Evolutionary conservation across 2,888 invertebrate species (phyloP).

Genomic region (Dione vanillae): DNA sequence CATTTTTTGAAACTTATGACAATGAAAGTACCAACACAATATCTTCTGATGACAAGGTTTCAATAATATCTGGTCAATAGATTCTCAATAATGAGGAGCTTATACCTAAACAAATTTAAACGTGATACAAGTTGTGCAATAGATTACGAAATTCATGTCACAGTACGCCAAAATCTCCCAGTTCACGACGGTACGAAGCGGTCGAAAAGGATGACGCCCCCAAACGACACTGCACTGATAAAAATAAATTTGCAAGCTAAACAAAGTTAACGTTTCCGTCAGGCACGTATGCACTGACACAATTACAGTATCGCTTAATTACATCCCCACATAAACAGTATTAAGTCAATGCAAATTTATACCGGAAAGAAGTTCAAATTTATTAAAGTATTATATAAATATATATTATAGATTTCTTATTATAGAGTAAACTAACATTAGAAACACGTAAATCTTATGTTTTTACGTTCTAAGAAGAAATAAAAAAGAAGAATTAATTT

Average conservation of each 20-base stretch:
- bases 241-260: constrained; percentile 81
- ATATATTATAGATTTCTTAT: too few relatives aligned
- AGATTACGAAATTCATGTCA: constrained; percentile 70
- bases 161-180: constrained; percentile 66
- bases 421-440: too few relatives aligned
- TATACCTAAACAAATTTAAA: constrained; percentile 13
- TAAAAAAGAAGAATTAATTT: too few relatives aligned
- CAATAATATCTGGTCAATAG: not conserved
- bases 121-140: constrained; percentile 49
- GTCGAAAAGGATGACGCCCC: constrained; percentile 74
- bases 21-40: not conserved
- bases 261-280: constrained; percentile 80
- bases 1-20: not conserved
- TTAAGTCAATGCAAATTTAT: not conserved
- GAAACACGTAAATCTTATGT: too few relatives aligned
- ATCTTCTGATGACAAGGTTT: not conserved
- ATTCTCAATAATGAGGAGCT: constrained; percentile 1
- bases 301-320: constrained; percentile 55
- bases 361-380: too few relatives aligned
- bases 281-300: constrained; percentile 70
- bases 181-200: constrained; percentile 47
- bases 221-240: constrained; percentile 75
- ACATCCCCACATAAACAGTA: not conserved
- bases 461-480: too few relatives aligned
- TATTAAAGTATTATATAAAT: too few relatives aligned